Base-by-base conservation (phyloP, 2,113 vertebrate species). In the Pedetes capensis region DNA sequence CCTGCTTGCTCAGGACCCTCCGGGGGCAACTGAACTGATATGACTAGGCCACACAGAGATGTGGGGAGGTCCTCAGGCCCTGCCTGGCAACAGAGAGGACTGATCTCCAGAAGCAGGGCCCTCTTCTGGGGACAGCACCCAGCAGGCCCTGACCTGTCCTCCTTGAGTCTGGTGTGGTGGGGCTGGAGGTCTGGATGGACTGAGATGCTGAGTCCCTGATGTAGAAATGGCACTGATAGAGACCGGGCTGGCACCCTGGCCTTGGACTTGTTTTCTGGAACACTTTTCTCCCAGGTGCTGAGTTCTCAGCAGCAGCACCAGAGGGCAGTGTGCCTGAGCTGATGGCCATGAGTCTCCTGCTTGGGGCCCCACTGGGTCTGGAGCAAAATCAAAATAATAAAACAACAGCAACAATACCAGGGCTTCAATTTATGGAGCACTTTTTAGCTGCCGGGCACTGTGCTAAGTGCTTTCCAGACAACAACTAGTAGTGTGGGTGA, bases 321-420 rank as follows among this genome's bases (percentile, higher is more conserved):
- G 97, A 96, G 97, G 97, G 97, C 97, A 97, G 95, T 97, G 94
- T 97, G 94, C 44, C 74, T 87, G 96, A 97, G 85, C 74, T 5
- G 93, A 85, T 27, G 69, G 91, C 82, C 4, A 17, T 2, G 9
- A 23, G 0, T 32, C 85, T 96, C 55, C 71, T 34, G 80, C 51
- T 74, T 64, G 61, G 84, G 90, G 76, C 57, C 96, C 85, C 93
- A 93, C 95, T 55, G 93, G 87, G 78, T 80, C 55, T 49, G 68
- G 66, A 92, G n/a, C 76, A 47, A 89, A 86, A 75, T 92, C 79
- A 75, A 69, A 91, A 76, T 80, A 80, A 39, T 34, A 37, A 81
- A 93, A 39, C 76, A 93, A 39, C 76, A 49, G 27, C 44, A 61
- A 23, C 49, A 55, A 23, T 37, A 59, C 4, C 25, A 17, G 1